These are phyloP conservation scores for Hipparchia semele DNA, from an alignment of 2,888 invertebrate genomes.

Conservation along the genomic window DNA sequence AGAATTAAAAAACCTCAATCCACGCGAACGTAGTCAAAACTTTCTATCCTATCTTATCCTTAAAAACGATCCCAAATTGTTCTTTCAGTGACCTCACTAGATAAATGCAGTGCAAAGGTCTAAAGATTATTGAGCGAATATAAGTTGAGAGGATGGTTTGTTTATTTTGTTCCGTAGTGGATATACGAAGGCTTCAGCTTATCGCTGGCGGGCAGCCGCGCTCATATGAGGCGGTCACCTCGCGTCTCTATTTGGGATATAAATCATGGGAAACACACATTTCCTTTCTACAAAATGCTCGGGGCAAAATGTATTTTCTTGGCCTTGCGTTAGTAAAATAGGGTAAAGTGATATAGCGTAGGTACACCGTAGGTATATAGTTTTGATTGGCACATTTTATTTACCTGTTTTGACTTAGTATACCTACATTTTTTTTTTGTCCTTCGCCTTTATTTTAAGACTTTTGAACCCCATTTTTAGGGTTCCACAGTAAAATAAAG, in stretches of 20 bases:
- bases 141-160: slow-evolving; percentile 67
- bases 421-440: too few species aligned
- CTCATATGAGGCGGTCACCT: slow-evolving; percentile 65
- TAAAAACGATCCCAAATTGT: too few species aligned
- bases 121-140: slow-evolving; percentile 67
- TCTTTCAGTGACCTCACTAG: not conserved
- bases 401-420: slow-evolving; percentile 7
- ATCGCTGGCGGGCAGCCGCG: slow-evolving; percentile 75
- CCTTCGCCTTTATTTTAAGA: too few species aligned
- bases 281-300: slow-evolving; percentile 75
- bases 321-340: slow-evolving; percentile 55
- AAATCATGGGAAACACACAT: slow-evolving; percentile 81
- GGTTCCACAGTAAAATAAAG: too few species aligned
- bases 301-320: slow-evolving; percentile 69
- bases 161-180: slow-evolving; percentile 77
- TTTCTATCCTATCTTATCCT: too few species aligned
- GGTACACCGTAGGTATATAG: slow-evolving; percentile 6
- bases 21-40: too few species aligned
- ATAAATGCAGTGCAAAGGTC: slow-evolving; percentile 34
- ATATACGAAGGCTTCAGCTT: slow-evolving; percentile 72
- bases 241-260: slow-evolving; percentile 72
- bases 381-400: slow-evolving; percentile 27
- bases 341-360: slow-evolving; percentile 38
- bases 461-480: too few species aligned
- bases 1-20: too few species aligned